These are phyloP conservation scores for Euplagia quadripunctaria DNA, from an alignment of 2,888 invertebrate genomes.

Conservation along the genomic window DNA sequence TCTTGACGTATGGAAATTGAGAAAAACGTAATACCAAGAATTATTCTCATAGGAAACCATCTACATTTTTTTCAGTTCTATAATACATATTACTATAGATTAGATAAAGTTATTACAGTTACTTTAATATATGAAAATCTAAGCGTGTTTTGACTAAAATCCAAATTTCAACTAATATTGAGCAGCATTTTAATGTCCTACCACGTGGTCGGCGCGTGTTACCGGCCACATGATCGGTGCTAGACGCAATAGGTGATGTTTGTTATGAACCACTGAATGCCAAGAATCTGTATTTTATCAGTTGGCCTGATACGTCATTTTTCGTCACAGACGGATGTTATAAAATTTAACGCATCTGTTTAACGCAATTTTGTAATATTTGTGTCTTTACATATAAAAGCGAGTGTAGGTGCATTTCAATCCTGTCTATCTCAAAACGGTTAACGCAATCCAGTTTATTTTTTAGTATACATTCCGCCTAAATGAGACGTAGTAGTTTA, in stretches of 20 bases:
- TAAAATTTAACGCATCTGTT: background rate
- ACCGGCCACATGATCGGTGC: slow-evolving; percentile 32
- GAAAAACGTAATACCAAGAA: no score
- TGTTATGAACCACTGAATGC: slow-evolving; percentile 7
- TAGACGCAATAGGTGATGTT: slow-evolving; percentile 29
- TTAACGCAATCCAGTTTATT: background rate
- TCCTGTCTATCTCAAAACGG: background rate
- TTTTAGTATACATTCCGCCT: background rate
- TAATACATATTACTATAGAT: background rate
- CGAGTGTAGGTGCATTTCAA: background rate
- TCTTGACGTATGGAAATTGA: no score
- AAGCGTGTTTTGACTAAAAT: slow-evolving; percentile 3
- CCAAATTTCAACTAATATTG: slow-evolving; percentile 4
- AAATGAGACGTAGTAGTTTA: no score
- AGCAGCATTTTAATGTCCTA: slow-evolving; percentile 36
- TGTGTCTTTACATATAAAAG: background rate
- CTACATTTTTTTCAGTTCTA: background rate
- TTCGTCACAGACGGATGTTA: background rate
- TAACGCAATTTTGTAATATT: background rate
- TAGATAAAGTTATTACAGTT: background rate
- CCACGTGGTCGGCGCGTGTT: slow-evolving; percentile 50
- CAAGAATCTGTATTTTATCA: slow-evolving; percentile 10
- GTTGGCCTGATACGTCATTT: background rate
- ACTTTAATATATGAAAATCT: background rate
- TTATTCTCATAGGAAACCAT: no score